Conservation (phyloP, 1,140 invertebrate species). For the Saxidomus purpurata region DNA sequence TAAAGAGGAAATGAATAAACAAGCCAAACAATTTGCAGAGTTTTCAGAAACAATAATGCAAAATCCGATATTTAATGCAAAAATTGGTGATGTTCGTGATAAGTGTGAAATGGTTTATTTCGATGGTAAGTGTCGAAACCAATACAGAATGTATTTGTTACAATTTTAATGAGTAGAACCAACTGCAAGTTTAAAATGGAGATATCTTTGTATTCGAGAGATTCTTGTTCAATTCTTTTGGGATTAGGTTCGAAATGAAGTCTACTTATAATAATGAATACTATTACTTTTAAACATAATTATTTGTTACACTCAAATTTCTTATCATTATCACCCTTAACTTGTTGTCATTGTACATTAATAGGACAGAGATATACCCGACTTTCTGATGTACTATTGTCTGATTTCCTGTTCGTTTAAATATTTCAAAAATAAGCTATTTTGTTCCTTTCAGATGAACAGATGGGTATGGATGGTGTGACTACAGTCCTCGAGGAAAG, state of each 20-base stretch:
- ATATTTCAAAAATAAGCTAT: too few relatives aligned
- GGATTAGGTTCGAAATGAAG: not conserved
- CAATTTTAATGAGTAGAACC: not conserved
- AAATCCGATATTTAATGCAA: conserved; percentile 2
- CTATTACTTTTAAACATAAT: too few relatives aligned
- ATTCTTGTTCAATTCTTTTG: not conserved
- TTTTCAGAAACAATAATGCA: conserved; percentile 17
- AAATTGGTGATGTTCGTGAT: conserved; percentile 13
- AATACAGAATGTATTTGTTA: not conserved
- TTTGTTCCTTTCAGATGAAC: conserved; percentile 20
- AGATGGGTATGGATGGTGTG: not conserved
- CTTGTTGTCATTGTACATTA: too few relatives aligned
- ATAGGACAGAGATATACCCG: too few relatives aligned
- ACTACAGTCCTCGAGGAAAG: not conserved
- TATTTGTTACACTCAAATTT: too few relatives aligned
- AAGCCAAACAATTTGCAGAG: conserved; percentile 9
- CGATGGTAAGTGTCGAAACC: conserved; percentile 40
- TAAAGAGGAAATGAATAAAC: conserved; percentile 27
- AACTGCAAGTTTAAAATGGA: not conserved
- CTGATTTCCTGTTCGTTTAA: too few relatives aligned
- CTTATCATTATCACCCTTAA: too few relatives aligned
- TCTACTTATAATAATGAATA: too few relatives aligned
- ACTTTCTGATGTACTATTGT: too few relatives aligned
- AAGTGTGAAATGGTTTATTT: conserved; percentile 47
- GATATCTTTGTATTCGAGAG: not conserved